phyloP scores from a whole-genome alignment of 2,888 invertebrate genomes.

The Aethes cnicana region DNA sequence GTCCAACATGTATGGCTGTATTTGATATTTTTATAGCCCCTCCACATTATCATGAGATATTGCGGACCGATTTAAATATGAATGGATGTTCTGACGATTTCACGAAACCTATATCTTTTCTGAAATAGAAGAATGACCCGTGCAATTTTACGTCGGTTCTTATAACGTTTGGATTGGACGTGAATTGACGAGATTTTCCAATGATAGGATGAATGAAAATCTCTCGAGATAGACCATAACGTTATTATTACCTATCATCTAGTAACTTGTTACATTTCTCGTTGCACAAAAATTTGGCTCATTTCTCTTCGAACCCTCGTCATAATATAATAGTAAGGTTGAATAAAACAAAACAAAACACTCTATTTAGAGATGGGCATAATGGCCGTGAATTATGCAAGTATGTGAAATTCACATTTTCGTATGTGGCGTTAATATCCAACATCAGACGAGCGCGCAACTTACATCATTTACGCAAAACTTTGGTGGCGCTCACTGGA shows the following conservation, averaged over 20 bases:
- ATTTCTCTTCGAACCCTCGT: constrained; percentile 7
- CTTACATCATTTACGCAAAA: constrained; percentile 57
- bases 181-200: too few species aligned
- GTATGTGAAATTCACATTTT: constrained; percentile 54
- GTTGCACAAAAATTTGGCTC: constrained; percentile 12
- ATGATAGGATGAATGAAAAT: background rate
- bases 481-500: constrained; percentile 44
- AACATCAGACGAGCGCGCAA: constrained; percentile 56
- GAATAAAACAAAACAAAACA: constrained; percentile 33
- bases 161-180: too few species aligned
- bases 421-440: constrained; percentile 53
- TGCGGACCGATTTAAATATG: constrained; percentile 71
- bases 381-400: constrained; percentile 44
- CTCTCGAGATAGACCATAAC: background rate
- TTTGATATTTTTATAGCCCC: constrained; percentile 77
- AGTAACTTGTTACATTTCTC: background rate
- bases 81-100: constrained; percentile 67
- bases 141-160: too few species aligned
- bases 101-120: too few species aligned
- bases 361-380: constrained; percentile 38
- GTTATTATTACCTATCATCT: background rate
- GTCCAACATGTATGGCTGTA: constrained; percentile 59
- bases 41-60: constrained; percentile 74
- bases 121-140: too few species aligned
- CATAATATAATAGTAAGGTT: too few species aligned